Conservation (phyloP, 2,888 invertebrate genomes). For the Erebia epiphron region DNA sequence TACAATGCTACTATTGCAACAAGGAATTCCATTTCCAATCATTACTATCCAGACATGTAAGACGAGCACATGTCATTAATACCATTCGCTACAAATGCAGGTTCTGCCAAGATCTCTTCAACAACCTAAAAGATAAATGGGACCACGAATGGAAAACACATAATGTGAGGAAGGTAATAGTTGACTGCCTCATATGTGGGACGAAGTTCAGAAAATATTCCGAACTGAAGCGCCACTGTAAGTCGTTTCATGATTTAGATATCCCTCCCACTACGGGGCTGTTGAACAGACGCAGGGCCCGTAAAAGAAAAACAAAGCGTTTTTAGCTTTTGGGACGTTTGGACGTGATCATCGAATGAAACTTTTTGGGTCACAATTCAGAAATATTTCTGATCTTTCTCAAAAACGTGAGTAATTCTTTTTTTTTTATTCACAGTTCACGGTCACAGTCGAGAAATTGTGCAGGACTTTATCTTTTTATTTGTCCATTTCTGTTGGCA, state of each 20-base stretch:
- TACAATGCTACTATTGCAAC: conserved; percentile 61
- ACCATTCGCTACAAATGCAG: conserved; percentile 57
- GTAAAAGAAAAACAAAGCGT: background rate
- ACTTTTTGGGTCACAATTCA: background rate
- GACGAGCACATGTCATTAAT: conserved; percentile 59
- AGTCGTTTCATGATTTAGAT: conserved; percentile 52
- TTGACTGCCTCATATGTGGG: conserved; percentile 68
- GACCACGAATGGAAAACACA: conserved; percentile 76
- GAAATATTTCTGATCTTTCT: background rate
- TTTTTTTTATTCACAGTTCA: too few species aligned
- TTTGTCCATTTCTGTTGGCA: too few species aligned
- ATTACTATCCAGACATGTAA: conserved; percentile 71
- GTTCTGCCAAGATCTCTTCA: conserved; percentile 61
- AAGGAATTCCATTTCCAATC: conserved; percentile 72
- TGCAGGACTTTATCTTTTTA: too few species aligned
- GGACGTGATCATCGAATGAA: too few species aligned
- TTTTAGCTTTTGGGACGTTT: background rate
- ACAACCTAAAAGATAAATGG: conserved; percentile 71
- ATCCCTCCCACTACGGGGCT: conserved; percentile 62
- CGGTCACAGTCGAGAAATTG: too few species aligned
- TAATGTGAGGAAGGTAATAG: conserved; percentile 68
- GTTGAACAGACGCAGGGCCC: conserved; percentile 37
- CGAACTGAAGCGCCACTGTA: conserved; percentile 67
- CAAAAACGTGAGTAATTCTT: too few species aligned
- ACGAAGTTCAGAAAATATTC: conserved; percentile 72